Conservation (phyloP, 1,140 invertebrate genomes). For the Teleopsis dalmanni region DNA sequence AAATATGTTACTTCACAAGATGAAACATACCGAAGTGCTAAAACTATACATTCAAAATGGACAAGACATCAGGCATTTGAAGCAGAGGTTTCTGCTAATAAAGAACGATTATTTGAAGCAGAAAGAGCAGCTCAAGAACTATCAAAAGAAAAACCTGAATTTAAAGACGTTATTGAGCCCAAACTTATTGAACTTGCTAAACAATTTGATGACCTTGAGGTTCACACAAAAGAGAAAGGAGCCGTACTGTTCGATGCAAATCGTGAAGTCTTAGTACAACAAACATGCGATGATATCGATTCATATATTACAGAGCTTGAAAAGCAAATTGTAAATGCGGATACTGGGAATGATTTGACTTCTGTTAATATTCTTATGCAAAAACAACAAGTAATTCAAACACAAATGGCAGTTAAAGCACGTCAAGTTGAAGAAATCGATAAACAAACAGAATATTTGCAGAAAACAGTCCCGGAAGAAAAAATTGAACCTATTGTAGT, state of each 20-base stretch:
- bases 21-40: slow-evolving; percentile 95
- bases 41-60: slow-evolving; percentile 99
- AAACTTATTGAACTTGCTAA: slow-evolving; percentile 82
- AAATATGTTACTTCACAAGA: slow-evolving; percentile 98
- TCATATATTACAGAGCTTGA: slow-evolving; percentile 98
- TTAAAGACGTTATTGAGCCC: slow-evolving; percentile 81
- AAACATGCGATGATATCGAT: slow-evolving; percentile 97
- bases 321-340: slow-evolving; percentile 93
- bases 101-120: slow-evolving; percentile 86
- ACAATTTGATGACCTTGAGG: slow-evolving; percentile 89
- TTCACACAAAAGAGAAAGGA: slow-evolving; percentile 93
- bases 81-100: slow-evolving; percentile 97
- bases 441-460: slow-evolving; percentile 86
- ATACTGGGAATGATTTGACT: slow-evolving; percentile 90
- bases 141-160: slow-evolving; percentile 90
- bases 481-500: slow-evolving; percentile 93
- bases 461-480: slow-evolving; percentile 89
- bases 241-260: slow-evolving; percentile 97
- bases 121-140: slow-evolving; percentile 84
- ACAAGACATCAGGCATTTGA: slow-evolving; percentile 98
- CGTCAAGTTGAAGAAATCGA: slow-evolving; percentile 87
- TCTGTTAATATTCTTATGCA: slow-evolving; percentile 99
- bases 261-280: slow-evolving; percentile 89
- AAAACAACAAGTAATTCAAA: slow-evolving; percentile 96
- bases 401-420: slow-evolving; percentile 91